A percentile compares a stretch with the other conserved stretches of the same genome.
Evolutionary conservation across 2,888 invertebrate genomes (phyloP).

Genomic region (Drosophila antonietae): DNA sequence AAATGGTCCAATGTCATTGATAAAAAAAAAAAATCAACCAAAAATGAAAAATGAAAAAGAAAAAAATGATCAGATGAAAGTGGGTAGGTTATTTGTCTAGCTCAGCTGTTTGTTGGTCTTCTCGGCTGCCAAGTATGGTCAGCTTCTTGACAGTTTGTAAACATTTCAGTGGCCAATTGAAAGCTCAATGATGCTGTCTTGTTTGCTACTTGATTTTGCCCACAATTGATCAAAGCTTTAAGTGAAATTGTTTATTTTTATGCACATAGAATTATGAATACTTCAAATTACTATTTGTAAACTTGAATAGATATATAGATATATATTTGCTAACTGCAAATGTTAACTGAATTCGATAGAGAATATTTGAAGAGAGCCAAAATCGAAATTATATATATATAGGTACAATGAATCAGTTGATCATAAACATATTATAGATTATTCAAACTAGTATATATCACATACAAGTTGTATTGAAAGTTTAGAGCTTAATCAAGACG

Average conservation of each 20-base stretch:
- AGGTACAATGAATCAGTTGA: no score
- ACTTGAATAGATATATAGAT: background rate
- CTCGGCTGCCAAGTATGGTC: conserved; percentile 37
- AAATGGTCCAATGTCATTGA: conserved; percentile 57
- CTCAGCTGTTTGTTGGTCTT: conserved; percentile 18
- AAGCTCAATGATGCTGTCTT: conserved; percentile 30
- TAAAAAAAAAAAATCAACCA: conserved; percentile 31
- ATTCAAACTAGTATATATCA: no score
- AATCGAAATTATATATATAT: no score
- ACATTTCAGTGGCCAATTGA: conserved; percentile 69
- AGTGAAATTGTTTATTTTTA: conserved; percentile 2
- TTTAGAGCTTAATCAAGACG: background rate
- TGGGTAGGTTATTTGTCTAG: conserved; percentile 53
- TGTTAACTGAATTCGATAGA: background rate
- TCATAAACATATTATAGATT: no score
- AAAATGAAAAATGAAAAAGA: no score
- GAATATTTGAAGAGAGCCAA: no score
- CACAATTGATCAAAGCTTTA: conserved; percentile 9
- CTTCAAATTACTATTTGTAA: background rate
- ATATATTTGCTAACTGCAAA: background rate
- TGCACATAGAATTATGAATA: background rate
- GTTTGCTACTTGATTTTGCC: conserved; percentile 46
- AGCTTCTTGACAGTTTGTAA: conserved; percentile 58
- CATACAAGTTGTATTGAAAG: background rate
- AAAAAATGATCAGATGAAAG: conserved; percentile 29